Percentiles rank a stretch among this genome's conserved stretches.
phyloP scores from a whole-genome alignment of 2,888 invertebrate species.

The Cephus pulcher region DNA sequence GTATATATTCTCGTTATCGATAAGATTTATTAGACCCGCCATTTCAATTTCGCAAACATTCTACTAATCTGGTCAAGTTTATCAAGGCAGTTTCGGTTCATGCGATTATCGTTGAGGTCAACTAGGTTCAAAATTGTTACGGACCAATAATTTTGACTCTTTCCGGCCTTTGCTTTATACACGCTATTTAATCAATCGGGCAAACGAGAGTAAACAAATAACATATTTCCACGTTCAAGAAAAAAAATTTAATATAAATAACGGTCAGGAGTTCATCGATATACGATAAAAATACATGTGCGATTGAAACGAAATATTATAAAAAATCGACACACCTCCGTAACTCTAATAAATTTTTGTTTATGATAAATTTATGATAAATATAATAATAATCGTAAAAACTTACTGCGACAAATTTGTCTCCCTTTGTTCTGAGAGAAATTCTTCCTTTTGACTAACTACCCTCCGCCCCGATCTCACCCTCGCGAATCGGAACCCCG shows the following conservation, averaged over 20 bases:
- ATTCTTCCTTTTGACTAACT: constrained; percentile 7
- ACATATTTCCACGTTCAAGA: background rate
- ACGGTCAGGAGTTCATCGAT: too few relatives aligned
- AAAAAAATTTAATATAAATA: too few relatives aligned
- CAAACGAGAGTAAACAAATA: background rate
- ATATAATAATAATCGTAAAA: background rate
- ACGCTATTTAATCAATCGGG: background rate
- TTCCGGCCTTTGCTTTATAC: background rate
- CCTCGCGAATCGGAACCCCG: background rate
- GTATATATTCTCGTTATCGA: background rate
- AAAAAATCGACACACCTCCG: background rate
- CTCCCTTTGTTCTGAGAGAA: background rate
- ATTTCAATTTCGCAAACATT: background rate
- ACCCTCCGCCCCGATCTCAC: constrained; percentile 14
- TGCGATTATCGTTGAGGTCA: background rate
- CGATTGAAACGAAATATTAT: too few relatives aligned
- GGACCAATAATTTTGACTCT: background rate
- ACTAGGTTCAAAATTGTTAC: background rate
- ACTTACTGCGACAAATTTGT: background rate
- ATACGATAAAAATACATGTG: too few relatives aligned
- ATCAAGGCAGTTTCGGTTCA: background rate
- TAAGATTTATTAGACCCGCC: background rate
- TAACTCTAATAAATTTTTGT: background rate
- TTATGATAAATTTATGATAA: background rate
- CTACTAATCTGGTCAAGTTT: background rate